These are phyloP conservation scores for Cirrhinus mrigala DNA, from an alignment of 2,797 vertebrate species.

Conservation along the genomic window DNA sequence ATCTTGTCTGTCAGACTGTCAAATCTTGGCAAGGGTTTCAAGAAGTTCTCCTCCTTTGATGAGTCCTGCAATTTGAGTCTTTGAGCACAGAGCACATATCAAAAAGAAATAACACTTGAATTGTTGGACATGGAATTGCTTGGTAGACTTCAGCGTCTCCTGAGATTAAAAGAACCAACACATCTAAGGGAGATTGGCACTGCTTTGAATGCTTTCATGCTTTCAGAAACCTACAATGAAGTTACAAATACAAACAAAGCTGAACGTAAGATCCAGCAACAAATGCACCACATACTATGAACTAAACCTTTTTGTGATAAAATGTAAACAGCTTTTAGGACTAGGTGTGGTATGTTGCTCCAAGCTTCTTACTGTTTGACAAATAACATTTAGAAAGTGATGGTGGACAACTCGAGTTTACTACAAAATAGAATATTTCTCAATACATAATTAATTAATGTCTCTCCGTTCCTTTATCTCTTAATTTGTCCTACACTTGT, in stretches of 20 bases:
- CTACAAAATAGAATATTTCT: not conserved
- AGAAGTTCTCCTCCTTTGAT: slow-evolving; percentile 8
- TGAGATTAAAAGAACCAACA: slow-evolving; percentile 19
- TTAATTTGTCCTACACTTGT: not conserved
- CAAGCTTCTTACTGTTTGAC: not conserved
- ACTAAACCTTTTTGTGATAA: not conserved
- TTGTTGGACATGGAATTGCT: slow-evolving; percentile 28
- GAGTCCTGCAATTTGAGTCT: slow-evolving; percentile 10
- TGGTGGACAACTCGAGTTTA: not conserved
- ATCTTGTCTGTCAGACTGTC: slow-evolving; percentile 9
- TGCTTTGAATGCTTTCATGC: slow-evolving; percentile 28
- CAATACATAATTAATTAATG: not conserved
- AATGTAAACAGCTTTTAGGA: not conserved
- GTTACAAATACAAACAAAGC: slow-evolving; percentile 3
- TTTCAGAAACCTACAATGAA: slow-evolving; percentile 8
- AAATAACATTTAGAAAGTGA: not conserved
- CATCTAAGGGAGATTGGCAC: not conserved
- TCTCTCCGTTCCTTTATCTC: not conserved
- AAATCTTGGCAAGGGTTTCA: not conserved
- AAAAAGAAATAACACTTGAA: slow-evolving; percentile 13
- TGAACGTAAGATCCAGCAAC: not conserved
- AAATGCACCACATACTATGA: not conserved
- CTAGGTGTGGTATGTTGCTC: not conserved
- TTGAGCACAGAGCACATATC: slow-evolving; percentile 11
- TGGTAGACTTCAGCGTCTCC: slow-evolving; percentile 5